Percentiles rank a stretch among this genome's conserved stretches.
Evolutionary conservation across 2,797 vertebrate species (phyloP).

Genomic region (Galaxias olidus): DNA sequence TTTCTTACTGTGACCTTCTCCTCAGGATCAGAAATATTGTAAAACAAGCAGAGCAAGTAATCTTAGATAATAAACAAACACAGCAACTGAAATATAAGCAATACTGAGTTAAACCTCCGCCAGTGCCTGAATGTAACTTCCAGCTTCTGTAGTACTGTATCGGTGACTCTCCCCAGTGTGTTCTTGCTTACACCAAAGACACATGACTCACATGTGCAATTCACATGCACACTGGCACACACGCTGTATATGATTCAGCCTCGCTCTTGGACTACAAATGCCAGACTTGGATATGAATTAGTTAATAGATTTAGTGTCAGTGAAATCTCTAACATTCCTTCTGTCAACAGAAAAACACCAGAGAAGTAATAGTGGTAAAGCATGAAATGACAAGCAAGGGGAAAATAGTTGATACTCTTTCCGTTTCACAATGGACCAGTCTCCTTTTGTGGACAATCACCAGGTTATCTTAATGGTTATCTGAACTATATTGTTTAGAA

Average conservation of each 20-base stretch:
- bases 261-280: too few species aligned
- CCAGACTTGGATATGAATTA: too few species aligned
- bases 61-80: slow-evolving; percentile 18
- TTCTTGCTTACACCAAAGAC: slow-evolving; percentile 30
- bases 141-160: slow-evolving; percentile 17
- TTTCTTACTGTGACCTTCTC: slow-evolving; percentile 39
- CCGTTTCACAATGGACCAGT: background rate
- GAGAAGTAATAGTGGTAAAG: too few species aligned
- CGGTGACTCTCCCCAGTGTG: slow-evolving; percentile 27
- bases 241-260: slow-evolving; percentile 36
- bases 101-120: slow-evolving; percentile 46
- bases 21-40: slow-evolving; percentile 51
- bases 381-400: background rate
- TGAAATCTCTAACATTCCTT: too few species aligned
- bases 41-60: slow-evolving; percentile 44
- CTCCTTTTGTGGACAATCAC: background rate
- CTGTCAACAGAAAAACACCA: too few species aligned
- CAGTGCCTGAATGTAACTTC: slow-evolving; percentile 29
- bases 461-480: background rate
- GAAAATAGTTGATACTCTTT: background rate
- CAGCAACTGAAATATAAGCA: slow-evolving; percentile 61
- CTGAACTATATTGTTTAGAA: background rate
- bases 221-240: slow-evolving; percentile 60
- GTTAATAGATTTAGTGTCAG: too few species aligned
- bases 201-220: slow-evolving; percentile 53